phyloP scores from a whole-genome alignment of 2,797 vertebrate species.

The Labeo calbasu region DNA sequence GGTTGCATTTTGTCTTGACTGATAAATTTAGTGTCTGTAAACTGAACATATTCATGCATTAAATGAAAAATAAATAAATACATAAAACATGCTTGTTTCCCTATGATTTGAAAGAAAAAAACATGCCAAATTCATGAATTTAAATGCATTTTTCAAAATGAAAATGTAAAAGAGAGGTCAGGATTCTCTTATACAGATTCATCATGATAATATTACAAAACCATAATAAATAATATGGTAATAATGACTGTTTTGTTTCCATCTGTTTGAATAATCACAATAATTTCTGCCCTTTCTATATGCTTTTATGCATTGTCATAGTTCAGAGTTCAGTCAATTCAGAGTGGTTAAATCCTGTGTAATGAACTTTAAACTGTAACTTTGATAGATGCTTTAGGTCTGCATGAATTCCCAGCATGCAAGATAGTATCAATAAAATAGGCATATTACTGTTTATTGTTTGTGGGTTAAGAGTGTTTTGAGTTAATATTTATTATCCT shows the following conservation, averaged over 20 bases:
- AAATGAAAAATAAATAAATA: conserved; percentile 1
- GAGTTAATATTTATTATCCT: not conserved
- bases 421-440: not conserved
- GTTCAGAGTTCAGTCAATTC: not conserved
- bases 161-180: not conserved
- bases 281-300: not conserved
- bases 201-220: not conserved
- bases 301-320: no score
- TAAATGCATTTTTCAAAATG: not conserved
- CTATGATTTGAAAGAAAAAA: not conserved
- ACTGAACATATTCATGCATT: not conserved
- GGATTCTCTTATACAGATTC: no score
- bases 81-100: not conserved
- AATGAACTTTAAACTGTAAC: not conserved
- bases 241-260: no score
- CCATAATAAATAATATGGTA: not conserved
- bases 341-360: not conserved
- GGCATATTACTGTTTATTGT: not conserved
- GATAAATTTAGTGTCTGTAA: not conserved
- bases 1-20: not conserved
- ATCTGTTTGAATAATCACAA: not conserved
- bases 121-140: not conserved
- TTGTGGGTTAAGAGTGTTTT: not conserved
- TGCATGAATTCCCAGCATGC: not conserved
- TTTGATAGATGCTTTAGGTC: not conserved